phyloP scores from a whole-genome alignment of 2,888 invertebrate genomes.

The Bombyx huttoni region DNA sequence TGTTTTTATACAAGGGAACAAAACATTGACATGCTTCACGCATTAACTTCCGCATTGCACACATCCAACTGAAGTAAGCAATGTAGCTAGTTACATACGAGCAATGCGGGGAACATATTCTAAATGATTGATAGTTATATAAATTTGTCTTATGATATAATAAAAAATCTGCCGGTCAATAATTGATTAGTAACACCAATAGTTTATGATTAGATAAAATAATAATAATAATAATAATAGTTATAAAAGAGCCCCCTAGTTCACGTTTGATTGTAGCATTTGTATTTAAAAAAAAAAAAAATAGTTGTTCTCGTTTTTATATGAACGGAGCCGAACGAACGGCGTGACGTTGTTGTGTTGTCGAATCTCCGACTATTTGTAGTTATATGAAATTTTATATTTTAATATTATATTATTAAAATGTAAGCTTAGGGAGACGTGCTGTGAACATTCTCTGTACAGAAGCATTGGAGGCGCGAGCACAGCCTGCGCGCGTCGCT shows the following conservation, averaged over 20 bases:
- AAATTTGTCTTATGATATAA: conserved; percentile 36
- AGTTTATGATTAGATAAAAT: conserved; percentile 45
- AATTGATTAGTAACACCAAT: conserved; percentile 58
- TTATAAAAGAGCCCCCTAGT: conserved; percentile 47
- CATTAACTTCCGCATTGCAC: conserved; percentile 13
- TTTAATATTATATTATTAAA: conserved; percentile 60
- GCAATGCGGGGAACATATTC: conserved; percentile 9
- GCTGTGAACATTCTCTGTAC: conserved; percentile 44
- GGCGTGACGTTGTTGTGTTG: conserved; percentile 36
- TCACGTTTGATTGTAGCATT: conserved; percentile 58
- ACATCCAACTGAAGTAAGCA: conserved; percentile 3
- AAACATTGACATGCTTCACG: conserved; percentile 28
- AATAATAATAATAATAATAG: conserved; percentile 43
- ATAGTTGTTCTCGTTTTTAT: conserved; percentile 56
- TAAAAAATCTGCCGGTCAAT: conserved; percentile 28
- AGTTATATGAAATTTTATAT: conserved; percentile 66
- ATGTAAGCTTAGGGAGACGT: conserved; percentile 45
- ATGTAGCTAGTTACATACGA: conserved; percentile 8
- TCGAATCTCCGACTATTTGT: conserved; percentile 58
- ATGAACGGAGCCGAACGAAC: conserved; percentile 34
- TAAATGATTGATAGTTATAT: conserved; percentile 16
- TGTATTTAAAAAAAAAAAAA: conserved; percentile 29
- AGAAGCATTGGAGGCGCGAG: conserved; percentile 24
- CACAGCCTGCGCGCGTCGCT: conserved; percentile 22
- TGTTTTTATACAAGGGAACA: conserved; percentile 46